Base-by-base conservation (phyloP, 2,113 vertebrate genomes). In the Anoura caudifer region DNA sequence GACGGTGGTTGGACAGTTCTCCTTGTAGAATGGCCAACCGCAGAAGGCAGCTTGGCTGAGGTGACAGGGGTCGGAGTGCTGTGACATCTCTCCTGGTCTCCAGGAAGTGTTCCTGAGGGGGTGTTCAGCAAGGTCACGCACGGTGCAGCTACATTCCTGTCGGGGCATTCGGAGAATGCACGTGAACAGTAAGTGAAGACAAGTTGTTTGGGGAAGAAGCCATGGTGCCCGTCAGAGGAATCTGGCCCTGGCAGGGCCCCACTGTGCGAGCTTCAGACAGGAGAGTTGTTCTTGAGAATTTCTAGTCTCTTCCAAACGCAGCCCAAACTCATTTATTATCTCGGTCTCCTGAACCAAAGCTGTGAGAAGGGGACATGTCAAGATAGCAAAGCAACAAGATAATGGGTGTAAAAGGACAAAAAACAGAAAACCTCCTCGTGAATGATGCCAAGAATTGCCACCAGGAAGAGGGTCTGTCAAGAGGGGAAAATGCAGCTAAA, bases 381-480 rank as follows among this genome's bases (percentile, higher is more conserved):
- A 98, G 97, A 97, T 97, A 98, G 36, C 50, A 87, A 33, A 22
- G 79, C 93, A 89, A 96, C 97, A 97, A 96, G 97, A 97, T 98
- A 98, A 97, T 73, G 86, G 10, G 97, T 96, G 97, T 94, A 97
- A 96, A 97, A 93, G 94, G 97, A 97, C 96, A 96, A 95, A 95
- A 95, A 95, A 61, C 97, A 98, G 86, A 41, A 91, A 96, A 91
- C 77, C 56, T 72, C 59, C 80, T 86, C 61, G 56, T 59, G 50
- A 91, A 81, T 33, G 73, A 61, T 80, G 87, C 38, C 33, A 50
- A 69, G 70, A 67, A 47, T 54, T 82, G 75, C 90, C 91, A 83
- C 80, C 77, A 73, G 87, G 87, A 83, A 59, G 12, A 65, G 31
- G 47, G 20, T 50, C 73, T 88, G 22, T 63, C 65, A 70, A 22